Conservation (phyloP, 2,113 vertebrate genomes). For the Gallinago undulata region DNA sequence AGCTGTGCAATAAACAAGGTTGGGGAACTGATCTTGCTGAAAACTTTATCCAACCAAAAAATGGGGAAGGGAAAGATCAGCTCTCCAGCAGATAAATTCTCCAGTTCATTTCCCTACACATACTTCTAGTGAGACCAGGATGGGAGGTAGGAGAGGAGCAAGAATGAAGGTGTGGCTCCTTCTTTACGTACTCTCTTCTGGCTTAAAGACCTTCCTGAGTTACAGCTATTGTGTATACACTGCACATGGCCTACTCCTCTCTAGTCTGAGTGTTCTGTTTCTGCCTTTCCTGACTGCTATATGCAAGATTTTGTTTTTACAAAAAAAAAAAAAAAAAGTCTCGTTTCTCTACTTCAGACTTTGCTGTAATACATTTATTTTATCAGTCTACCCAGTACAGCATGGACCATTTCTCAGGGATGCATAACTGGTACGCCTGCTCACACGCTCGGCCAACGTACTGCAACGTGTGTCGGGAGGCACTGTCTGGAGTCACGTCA, state of each 20-base stretch:
- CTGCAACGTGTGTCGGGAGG: slow-evolving; percentile 96
- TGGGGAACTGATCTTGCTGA: not conserved
- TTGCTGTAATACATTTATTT: not conserved
- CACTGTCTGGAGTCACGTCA: slow-evolving; percentile 91
- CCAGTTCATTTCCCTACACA: not conserved
- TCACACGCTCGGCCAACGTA: slow-evolving; percentile 94
- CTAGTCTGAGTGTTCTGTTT: not conserved
- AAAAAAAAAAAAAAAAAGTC: not conserved
- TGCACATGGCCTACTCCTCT: not conserved
- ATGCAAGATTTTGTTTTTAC: not conserved
- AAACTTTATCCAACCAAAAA: not conserved
- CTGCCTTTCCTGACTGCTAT: not conserved
- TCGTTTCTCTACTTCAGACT: not conserved
- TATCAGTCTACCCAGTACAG: slow-evolving; percentile 94
- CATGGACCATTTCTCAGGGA: slow-evolving; percentile 99
- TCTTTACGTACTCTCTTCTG: not conserved
- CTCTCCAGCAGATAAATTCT: not conserved
- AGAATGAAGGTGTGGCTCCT: not conserved
- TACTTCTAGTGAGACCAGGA: not conserved
- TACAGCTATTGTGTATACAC: not conserved
- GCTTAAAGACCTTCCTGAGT: not conserved
- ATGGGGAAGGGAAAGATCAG: not conserved
- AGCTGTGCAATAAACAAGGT: not conserved
- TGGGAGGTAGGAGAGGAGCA: not conserved
- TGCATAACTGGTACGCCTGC: slow-evolving; percentile 98